Conservation (phyloP, 2,888 invertebrate species). For the Caradrina clavipalpis region DNA sequence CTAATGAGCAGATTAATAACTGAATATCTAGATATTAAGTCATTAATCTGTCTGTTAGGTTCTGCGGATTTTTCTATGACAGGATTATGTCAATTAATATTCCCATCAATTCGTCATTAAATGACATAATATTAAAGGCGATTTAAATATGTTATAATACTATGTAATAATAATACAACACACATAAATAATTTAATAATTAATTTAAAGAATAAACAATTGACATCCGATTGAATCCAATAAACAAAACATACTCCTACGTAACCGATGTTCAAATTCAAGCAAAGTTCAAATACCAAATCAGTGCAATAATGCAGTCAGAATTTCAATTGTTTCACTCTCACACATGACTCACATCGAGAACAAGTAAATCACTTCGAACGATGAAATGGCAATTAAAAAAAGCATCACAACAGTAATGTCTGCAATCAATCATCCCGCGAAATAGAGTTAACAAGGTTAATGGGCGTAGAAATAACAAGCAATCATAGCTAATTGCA, state of each 20-base stretch:
- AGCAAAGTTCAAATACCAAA: not conserved
- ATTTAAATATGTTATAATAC: too few relatives aligned
- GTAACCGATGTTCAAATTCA: not conserved
- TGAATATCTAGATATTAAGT: slow-evolving; percentile 2
- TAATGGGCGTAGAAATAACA: slow-evolving; percentile 52
- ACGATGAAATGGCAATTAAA: slow-evolving; percentile 32
- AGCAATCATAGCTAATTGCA: slow-evolving; percentile 60
- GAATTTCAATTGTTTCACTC: slow-evolving; percentile 14
- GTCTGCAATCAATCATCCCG: slow-evolving; percentile 50
- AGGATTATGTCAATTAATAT: not conserved
- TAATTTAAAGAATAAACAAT: too few relatives aligned
- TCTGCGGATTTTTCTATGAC: not conserved
- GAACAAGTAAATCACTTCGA: slow-evolving; percentile 46
- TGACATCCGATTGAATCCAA: too few relatives aligned
- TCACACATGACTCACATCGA: slow-evolving; percentile 22
- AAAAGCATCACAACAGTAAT: slow-evolving; percentile 46
- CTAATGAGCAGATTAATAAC: too few relatives aligned
- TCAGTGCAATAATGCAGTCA: not conserved
- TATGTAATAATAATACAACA: too few relatives aligned
- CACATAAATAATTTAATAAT: too few relatives aligned
- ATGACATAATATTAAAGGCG: too few relatives aligned
- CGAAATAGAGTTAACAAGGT: slow-evolving; percentile 63
- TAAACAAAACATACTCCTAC: not conserved
- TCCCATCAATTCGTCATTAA: not conserved
- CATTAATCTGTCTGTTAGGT: not conserved